Evolutionary conservation across 2,797 vertebrate genomes (phyloP), one percentile per base, ranked within the genome.

Genomic region (Gadopsis marmoratus): DNA sequence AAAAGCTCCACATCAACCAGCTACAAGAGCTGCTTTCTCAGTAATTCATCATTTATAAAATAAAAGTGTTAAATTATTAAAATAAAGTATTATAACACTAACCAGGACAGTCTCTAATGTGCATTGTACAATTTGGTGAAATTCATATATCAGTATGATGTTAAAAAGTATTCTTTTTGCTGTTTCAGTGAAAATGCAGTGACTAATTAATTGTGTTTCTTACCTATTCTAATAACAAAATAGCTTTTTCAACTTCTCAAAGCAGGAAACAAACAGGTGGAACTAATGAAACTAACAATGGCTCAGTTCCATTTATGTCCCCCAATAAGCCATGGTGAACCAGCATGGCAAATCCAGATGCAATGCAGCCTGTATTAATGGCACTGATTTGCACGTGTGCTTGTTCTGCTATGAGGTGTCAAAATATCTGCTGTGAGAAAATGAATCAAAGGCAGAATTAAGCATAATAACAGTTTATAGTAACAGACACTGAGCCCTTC

Each of bases 221-320:
- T n/a, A n/a, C n/a, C n/a, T n/a, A 39, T 39, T 17, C 23, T 61
- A 7, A 29, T 31, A 9, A 45, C n/a, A 43, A 43, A 31, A 31
- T 11, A 33, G 7, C n/a, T 41, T 37, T 48, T 60, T 26, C 21
- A n/a, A 37, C 50, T 73, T n/a, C 4, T 41, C 14, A 63, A 39
- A 35, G 37, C 23, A 54, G 50, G 31, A 29, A 35, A 59, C 21
- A 37, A 51, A 55, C 31, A 77, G 59, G 43, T 69, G 48, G 39
- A 69, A 41, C 33, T 51, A 64, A 64, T 71, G 60, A 71, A 56
- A 19, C 23, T 56, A 48, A 74, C 37, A 17, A 29, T 26, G 8
- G 11, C 33, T 58, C 29, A 3, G 21, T 9, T 43, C 19, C 47
- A 43, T 60, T 68, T 51, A 35, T 63, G 41, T 45, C 41, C 26